Evolutionary conservation across 2,797 vertebrate species (phyloP).

Genomic region (Myripristis murdjan): DNA sequence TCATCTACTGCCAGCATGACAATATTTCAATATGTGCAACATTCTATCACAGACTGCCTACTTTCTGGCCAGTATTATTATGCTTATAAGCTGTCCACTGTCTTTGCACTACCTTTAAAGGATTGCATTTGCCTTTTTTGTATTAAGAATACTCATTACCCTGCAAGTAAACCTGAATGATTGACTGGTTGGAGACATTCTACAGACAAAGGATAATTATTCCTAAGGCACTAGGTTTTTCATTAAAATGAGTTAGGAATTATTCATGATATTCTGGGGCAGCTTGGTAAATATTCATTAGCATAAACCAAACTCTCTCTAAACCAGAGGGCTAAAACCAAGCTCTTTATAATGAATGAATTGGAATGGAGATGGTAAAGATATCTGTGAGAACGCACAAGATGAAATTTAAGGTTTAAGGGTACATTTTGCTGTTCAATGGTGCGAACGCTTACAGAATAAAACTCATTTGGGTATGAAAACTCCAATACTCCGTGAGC

Average conservation of each 20-base stretch:
- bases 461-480: slow-evolving; percentile 56
- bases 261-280: background rate
- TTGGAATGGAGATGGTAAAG: slow-evolving; percentile 44
- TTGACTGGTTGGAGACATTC: background rate
- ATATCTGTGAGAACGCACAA: slow-evolving; percentile 23
- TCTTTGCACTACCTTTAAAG: background rate
- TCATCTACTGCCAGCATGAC: background rate
- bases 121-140: background rate
- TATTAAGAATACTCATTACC: background rate
- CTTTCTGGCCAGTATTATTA: background rate
- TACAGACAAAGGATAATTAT: background rate
- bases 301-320: slow-evolving; percentile 16
- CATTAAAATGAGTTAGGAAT: background rate
- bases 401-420: slow-evolving; percentile 43
- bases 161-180: too few species aligned
- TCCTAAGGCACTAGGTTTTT: background rate
- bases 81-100: background rate
- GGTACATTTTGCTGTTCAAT: slow-evolving; percentile 72
- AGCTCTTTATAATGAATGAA: slow-evolving; percentile 33
- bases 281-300: slow-evolving; percentile 24
- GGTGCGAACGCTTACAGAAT: slow-evolving; percentile 56
- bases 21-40: background rate
- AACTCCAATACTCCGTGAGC: slow-evolving; percentile 48
- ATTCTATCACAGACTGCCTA: background rate
- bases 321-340: slow-evolving; percentile 5